Conservation (phyloP, 2,113 vertebrate genomes). For the Acanthochromis polyacanthus region DNA sequence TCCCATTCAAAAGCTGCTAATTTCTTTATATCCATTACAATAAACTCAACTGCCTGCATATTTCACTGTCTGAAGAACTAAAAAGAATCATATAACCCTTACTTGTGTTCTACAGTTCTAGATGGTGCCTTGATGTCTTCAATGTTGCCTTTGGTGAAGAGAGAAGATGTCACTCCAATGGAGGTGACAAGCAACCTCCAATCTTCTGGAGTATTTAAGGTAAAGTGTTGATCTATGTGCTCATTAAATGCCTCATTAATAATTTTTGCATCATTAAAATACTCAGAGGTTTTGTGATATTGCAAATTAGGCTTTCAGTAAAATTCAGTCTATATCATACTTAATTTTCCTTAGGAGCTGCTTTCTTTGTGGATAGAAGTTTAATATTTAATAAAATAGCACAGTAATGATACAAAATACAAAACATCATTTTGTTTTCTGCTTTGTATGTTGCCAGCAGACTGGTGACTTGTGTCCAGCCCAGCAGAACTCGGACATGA, state of each 20-base stretch:
- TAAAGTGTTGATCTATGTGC: slow-evolving; percentile 54
- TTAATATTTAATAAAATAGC: neutral
- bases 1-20: too few species aligned
- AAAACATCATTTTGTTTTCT: slow-evolving; percentile 31
- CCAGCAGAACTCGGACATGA: slow-evolving; percentile 88
- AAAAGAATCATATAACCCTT: neutral
- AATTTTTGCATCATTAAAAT: neutral
- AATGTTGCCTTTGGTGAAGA: slow-evolving; percentile 92
- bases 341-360: neutral
- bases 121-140: slow-evolving; percentile 91
- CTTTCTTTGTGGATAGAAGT: neutral
- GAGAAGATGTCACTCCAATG: slow-evolving; percentile 96
- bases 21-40: neutral
- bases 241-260: neutral
- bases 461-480: slow-evolving; percentile 85
- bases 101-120: slow-evolving; percentile 80
- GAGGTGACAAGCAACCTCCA: slow-evolving; percentile 92
- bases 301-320: neutral
- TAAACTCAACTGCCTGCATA: neutral
- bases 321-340: neutral
- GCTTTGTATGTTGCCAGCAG: slow-evolving; percentile 71
- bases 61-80: neutral
- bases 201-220: slow-evolving; percentile 88
- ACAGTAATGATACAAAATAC: neutral
- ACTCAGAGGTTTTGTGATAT: neutral